phyloP scores from a whole-genome alignment of 2,888 invertebrate genomes.

The Chrysolina oricalcia region DNA sequence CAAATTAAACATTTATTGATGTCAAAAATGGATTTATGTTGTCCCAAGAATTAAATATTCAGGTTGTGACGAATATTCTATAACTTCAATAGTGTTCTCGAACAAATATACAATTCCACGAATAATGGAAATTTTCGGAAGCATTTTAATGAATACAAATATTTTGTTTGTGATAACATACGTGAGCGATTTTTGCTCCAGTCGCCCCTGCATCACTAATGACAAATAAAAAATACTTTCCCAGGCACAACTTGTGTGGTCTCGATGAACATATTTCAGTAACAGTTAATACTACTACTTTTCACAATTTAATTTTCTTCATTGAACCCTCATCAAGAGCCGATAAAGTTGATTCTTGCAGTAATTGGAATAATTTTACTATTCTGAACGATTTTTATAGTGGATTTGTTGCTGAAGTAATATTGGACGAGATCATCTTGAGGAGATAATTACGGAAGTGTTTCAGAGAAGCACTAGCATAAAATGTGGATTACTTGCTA shows the following conservation, averaged over 20 bases:
- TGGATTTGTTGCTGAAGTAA: neutral
- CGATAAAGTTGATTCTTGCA: constrained; percentile 14
- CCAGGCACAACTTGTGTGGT: constrained; percentile 54
- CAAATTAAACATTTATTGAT: too few relatives aligned
- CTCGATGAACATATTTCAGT: constrained; percentile 52
- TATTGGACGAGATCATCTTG: too few relatives aligned
- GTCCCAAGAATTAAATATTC: too few relatives aligned
- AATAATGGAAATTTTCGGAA: too few relatives aligned
- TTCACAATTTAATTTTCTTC: constrained; percentile 53
- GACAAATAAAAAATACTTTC: constrained; percentile 35
- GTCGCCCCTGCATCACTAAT: constrained; percentile 22
- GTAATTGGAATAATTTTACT: constrained; percentile 25
- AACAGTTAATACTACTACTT: constrained; percentile 55
- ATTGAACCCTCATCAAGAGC: constrained; percentile 25
- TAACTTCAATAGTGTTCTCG: too few relatives aligned
- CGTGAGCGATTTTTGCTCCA: neutral
- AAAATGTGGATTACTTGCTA: too few relatives aligned
- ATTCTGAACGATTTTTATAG: constrained; percentile 31
- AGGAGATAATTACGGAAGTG: too few relatives aligned
- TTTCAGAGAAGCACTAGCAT: too few relatives aligned
- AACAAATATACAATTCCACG: too few relatives aligned
- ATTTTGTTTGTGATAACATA: neutral
- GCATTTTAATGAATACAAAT: neutral
- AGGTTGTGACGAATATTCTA: too few relatives aligned
- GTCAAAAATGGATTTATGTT: too few relatives aligned